Evolutionary conservation across 2,888 invertebrate genomes (phyloP), one percentile per base, ranked within the genome.

Genomic region (Erynnis tages): DNA sequence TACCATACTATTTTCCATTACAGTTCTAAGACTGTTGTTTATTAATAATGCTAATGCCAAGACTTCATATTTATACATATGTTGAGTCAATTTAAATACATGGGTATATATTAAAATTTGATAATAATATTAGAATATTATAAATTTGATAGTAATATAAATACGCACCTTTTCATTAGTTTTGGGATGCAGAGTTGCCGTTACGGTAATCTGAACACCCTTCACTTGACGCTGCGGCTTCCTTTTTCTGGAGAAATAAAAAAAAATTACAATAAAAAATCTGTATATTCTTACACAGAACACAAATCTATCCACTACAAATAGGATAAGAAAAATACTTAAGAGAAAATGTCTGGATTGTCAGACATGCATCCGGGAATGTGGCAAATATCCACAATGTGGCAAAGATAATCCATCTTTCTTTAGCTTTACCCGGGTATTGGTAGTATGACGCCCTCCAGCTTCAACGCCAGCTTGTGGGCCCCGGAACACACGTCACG

Each of bases 401-500:
- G n/a, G n/a, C n/a, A n/a, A n/a, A n/a, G n/a, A n/a, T n/a, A n/a
- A n/a, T n/a, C n/a, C n/a, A n/a, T n/a, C n/a, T n/a, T n/a, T n/a
- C n/a, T n/a, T n/a, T n/a, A n/a, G 5, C 54, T 96, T 93, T 55
- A 93, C 92, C 23, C 38, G 25, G 59, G 92, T 90, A 74, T 66
- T 27, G 56, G 96, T 93, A 67, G 94, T 40, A 98, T 92, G 0
- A 98, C 97, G 0, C 98, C 98, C 82, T 98, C 98, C 1, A 98
- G 95, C 88, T 97, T 97, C 16, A 98, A 92, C 0, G 97, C 96
- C 54, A 98, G 91, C 62, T 96, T 95, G 62, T 96, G 95, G 48
- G 95, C 95, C 93, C 58, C 97, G 6, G 8, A 4, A 8, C 25
- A 25, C 84, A 21, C 96, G 94, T n/a, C 62, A n/a, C n/a, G n/a